These are phyloP conservation scores for Arrhopalites spinosus DNA, from an alignment of 2,888 invertebrate genomes.

Conservation along the genomic window DNA sequence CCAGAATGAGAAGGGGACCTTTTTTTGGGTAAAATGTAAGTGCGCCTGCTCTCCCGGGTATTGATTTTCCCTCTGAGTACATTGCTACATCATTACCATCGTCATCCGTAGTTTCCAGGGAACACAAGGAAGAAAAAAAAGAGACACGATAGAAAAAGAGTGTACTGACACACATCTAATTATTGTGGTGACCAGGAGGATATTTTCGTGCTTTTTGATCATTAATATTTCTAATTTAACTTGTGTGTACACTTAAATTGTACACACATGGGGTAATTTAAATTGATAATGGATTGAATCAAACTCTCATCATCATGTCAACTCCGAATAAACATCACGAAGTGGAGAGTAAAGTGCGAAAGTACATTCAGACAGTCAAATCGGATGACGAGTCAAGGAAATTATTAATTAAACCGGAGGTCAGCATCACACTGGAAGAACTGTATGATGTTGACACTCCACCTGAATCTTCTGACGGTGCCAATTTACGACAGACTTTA, in stretches of 20 bases:
- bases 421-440: slow-evolving; percentile 48
- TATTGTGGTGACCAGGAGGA: not conserved
- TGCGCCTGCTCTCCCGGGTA: slow-evolving; percentile 35
- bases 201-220: no score
- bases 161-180: not conserved
- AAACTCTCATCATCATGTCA: slow-evolving; percentile 9
- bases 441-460: slow-evolving; percentile 44
- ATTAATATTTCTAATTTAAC: no score
- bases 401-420: slow-evolving; percentile 37
- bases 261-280: not conserved
- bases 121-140: slow-evolving; percentile 2
- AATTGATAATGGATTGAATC: no score
- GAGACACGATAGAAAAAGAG: not conserved
- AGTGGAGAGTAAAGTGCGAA: slow-evolving; percentile 48
- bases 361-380: slow-evolving; percentile 49
- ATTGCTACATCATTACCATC: not conserved
- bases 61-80: slow-evolving; percentile 21
- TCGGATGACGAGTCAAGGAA: slow-evolving; percentile 42
- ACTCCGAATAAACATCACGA: not conserved
- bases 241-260: not conserved
- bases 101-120: slow-evolving; percentile 29
- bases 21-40: no score
- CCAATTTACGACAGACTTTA: slow-evolving; percentile 40
- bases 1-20: no score
- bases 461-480: not conserved